phyloP scores from a whole-genome alignment of 2,888 invertebrate genomes.

The Pseudanteris insignis region DNA sequence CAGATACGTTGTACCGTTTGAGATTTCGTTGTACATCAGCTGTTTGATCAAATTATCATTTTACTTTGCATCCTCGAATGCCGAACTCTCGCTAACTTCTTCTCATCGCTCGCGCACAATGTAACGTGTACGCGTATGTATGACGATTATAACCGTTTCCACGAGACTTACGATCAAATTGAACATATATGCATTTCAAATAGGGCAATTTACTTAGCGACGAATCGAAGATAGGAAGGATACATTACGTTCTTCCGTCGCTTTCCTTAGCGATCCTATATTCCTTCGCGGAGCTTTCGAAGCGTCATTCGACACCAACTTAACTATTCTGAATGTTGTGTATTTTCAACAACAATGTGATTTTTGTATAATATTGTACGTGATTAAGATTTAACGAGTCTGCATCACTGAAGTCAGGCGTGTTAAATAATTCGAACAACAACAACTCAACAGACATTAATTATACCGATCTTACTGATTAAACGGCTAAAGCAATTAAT shows the following conservation, averaged over 20 bases:
- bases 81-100: slow-evolving; percentile 41
- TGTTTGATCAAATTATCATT: slow-evolving; percentile 17
- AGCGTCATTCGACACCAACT: no score
- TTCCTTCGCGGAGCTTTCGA: no score
- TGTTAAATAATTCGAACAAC: no score
- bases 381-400: no score
- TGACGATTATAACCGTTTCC: slow-evolving; percentile 26
- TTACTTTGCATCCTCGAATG: slow-evolving; percentile 30
- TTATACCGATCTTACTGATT: no score
- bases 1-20: slow-evolving; percentile 12
- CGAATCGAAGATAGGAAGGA: slow-evolving; percentile 13
- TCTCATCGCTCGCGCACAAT: slow-evolving; percentile 38
- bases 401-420: no score
- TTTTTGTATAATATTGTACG: no score
- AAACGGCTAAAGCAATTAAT: no score
- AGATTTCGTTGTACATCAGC: slow-evolving; percentile 12
- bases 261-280: slow-evolving; percentile 17
- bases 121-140: slow-evolving; percentile 21
- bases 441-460: no score
- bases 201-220: slow-evolving; percentile 21
- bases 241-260: slow-evolving; percentile 41
- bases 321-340: no score
- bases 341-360: no score
- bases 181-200: slow-evolving; percentile 22
- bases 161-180: slow-evolving; percentile 19